Evolutionary conservation across 2,888 invertebrate species (phyloP).

Genomic region (Pterobdella sp.): DNA sequence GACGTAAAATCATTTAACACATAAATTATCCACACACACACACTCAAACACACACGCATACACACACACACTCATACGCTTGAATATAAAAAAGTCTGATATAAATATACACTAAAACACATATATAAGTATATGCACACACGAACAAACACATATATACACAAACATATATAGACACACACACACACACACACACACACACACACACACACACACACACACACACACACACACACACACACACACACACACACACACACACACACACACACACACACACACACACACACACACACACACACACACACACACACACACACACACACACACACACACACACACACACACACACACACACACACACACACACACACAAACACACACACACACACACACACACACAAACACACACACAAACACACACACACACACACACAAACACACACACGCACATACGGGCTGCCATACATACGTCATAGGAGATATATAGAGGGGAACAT

Average conservation of each 20-base stretch:
- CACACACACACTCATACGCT: not conserved
- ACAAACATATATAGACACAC: slow-evolving; percentile 26
- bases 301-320: slow-evolving; percentile 15
- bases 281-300: not conserved
- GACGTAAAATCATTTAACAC: too few relatives aligned
- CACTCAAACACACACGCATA: not conserved
- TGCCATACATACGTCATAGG: too few relatives aligned
- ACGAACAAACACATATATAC: slow-evolving; percentile 27
- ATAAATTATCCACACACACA: not conserved
- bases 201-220: slow-evolving; percentile 21
- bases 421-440: too few relatives aligned
- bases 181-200: slow-evolving; percentile 19
- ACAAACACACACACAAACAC: too few relatives aligned
- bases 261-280: slow-evolving; percentile 6
- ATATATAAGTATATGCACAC: too few relatives aligned
- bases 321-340: slow-evolving; percentile 4
- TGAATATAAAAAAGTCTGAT: slow-evolving; percentile 27
- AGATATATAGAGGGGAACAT: not conserved
- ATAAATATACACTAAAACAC: slow-evolving; percentile 32
- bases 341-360: slow-evolving; percentile 6
- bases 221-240: slow-evolving; percentile 18
- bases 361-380: too few relatives aligned
- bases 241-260: slow-evolving; percentile 17
- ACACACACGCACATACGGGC: too few relatives aligned
- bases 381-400: too few relatives aligned